Evolutionary conservation across 1,140 invertebrate species (phyloP).

Genomic region (Zaprionus davidi): DNA sequence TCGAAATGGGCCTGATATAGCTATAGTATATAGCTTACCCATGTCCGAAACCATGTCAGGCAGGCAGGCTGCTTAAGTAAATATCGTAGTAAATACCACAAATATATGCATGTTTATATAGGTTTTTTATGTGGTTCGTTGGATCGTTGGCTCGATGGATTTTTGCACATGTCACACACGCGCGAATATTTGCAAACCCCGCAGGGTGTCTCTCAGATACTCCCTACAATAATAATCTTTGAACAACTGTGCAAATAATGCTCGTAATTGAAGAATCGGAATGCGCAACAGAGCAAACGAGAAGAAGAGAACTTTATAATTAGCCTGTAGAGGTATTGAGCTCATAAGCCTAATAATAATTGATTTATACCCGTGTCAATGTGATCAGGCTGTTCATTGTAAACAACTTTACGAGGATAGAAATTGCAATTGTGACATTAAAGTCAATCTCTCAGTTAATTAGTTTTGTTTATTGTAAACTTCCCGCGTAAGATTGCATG

Average conservation of each 20-base stretch:
- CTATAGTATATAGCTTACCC: slow-evolving; percentile 10
- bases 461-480: slow-evolving; percentile 19
- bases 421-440: slow-evolving; percentile 6
- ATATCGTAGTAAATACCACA: slow-evolving; percentile 19
- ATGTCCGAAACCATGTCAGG: slow-evolving; percentile 39
- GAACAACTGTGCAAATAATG: slow-evolving; percentile 40
- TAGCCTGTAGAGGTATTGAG: not conserved
- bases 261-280: slow-evolving; percentile 20
- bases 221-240: not conserved
- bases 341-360: slow-evolving; percentile 17
- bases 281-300: slow-evolving; percentile 3
- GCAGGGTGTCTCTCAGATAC: not conserved
- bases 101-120: slow-evolving; percentile 8
- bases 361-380: not conserved
- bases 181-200: slow-evolving; percentile 17
- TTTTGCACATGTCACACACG: slow-evolving; percentile 39
- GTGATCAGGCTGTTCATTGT: not conserved
- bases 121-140: slow-evolving; percentile 10
- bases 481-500: slow-evolving; percentile 21
- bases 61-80: slow-evolving; percentile 20
- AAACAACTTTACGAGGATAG: not conserved
- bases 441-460: slow-evolving; percentile 14
- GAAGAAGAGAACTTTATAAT: slow-evolving; percentile 13
- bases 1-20: slow-evolving; percentile 41
- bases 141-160: not conserved